Evolutionary conservation across 2,113 vertebrate species (phyloP).

Genomic region (Semicossyphus pulcher): DNA sequence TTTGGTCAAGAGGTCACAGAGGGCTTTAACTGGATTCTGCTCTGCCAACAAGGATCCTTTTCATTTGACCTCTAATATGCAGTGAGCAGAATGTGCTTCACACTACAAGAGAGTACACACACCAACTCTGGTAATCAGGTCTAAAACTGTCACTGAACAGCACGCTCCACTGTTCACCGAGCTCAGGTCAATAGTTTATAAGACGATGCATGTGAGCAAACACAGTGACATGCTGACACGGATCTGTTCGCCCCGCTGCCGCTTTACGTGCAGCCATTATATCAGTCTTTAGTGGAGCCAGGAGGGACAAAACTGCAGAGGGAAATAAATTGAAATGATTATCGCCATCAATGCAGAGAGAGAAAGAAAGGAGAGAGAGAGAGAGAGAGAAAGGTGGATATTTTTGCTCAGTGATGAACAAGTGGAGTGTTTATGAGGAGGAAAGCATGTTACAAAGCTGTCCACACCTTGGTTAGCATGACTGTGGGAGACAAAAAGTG

Average conservation of each 20-base stretch:
- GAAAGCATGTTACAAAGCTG: slow-evolving; percentile 57
- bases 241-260: slow-evolving; percentile 10
- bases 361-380: slow-evolving; percentile 23
- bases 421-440: slow-evolving; percentile 62
- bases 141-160: too few relatives aligned
- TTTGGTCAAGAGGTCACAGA: too few relatives aligned
- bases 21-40: too few relatives aligned
- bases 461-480: slow-evolving; percentile 62
- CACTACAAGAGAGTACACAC: too few relatives aligned
- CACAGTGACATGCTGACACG: background rate
- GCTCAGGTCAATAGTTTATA: slow-evolving; percentile 16
- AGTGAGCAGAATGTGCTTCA: too few relatives aligned
- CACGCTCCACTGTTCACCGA: background rate
- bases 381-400: slow-evolving; percentile 42
- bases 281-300: background rate
- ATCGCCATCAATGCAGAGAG: slow-evolving; percentile 20
- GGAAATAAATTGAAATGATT: slow-evolving; percentile 61
- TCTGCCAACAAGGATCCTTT: too few relatives aligned
- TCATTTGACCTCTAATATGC: too few relatives aligned
- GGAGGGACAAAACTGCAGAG: slow-evolving; percentile 19
- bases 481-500: slow-evolving; percentile 70
- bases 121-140: too few relatives aligned
- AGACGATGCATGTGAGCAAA: slow-evolving; percentile 21
- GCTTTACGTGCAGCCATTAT: slow-evolving; percentile 41
- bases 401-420: slow-evolving; percentile 51